A percentile compares a stretch with the other conserved stretches of the same genome.
Conservation (phyloP, 2,113 vertebrate species). For the Siniperca chuatsi region DNA sequence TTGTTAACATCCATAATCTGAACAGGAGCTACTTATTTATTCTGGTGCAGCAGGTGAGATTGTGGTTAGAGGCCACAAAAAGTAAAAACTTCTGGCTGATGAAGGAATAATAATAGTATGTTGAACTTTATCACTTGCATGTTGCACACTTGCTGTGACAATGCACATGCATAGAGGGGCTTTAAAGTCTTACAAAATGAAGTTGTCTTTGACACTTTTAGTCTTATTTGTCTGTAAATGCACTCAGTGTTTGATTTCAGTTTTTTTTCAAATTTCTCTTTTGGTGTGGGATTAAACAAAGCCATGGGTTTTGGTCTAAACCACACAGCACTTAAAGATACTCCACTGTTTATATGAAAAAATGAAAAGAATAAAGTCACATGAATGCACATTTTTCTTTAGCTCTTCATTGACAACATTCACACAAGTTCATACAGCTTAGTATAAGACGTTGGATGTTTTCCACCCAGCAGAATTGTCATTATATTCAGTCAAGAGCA, state of each 20-base stretch:
- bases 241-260: not conserved
- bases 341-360: not conserved
- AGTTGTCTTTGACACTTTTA: not conserved
- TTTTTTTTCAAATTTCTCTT: not conserved
- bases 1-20: not conserved
- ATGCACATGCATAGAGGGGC: not conserved
- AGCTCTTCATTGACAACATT: not conserved
- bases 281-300: not conserved
- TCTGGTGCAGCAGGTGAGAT: not conserved
- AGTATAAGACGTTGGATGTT: not conserved
- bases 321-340: conserved; percentile 2
- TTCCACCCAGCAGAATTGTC: not conserved
- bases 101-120: not conserved
- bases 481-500: not conserved
- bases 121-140: not conserved
- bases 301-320: not conserved
- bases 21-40: not conserved
- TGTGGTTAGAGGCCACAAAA: not conserved
- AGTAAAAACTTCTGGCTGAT: not conserved
- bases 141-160: not conserved
- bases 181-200: conserved; percentile 3
- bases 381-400: not conserved
- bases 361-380: conserved; percentile 27
- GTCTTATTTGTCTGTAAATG: not conserved
- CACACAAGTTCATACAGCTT: not conserved